Conservation (phyloP, 2,113 vertebrate genomes). For the Malurus cyaneus region DNA sequence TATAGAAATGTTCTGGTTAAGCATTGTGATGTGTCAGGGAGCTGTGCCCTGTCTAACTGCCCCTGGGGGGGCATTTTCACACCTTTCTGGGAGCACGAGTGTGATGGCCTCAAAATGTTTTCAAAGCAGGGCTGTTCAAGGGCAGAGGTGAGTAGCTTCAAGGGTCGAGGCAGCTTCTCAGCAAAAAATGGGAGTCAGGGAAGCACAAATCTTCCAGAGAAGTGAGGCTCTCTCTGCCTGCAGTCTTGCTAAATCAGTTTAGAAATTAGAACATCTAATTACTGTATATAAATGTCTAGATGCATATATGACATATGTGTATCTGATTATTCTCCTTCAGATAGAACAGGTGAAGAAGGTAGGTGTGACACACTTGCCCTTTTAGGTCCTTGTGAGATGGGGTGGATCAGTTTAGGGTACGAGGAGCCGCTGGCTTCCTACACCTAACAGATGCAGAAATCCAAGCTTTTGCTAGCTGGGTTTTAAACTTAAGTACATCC, state of each 20-base stretch:
- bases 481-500: background rate
- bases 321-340: background rate
- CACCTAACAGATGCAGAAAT: background rate
- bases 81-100: background rate
- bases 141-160: background rate
- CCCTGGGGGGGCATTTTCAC: constrained; percentile 16
- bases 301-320: background rate
- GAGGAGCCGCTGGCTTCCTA: background rate
- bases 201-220: background rate
- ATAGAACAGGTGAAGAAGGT: background rate
- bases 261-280: background rate
- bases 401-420: background rate
- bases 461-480: background rate
- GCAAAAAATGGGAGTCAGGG: background rate
- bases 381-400: background rate
- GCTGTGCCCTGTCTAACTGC: background rate
- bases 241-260: background rate
- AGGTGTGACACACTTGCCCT: background rate
- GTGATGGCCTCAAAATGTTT: background rate
- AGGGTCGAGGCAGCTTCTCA: background rate
- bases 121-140: background rate
- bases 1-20: background rate
- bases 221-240: background rate
- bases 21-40: background rate
- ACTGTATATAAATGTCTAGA: background rate